phyloP scores from a whole-genome alignment of 2,888 invertebrate genomes.

The Cylloceria caligata region DNA sequence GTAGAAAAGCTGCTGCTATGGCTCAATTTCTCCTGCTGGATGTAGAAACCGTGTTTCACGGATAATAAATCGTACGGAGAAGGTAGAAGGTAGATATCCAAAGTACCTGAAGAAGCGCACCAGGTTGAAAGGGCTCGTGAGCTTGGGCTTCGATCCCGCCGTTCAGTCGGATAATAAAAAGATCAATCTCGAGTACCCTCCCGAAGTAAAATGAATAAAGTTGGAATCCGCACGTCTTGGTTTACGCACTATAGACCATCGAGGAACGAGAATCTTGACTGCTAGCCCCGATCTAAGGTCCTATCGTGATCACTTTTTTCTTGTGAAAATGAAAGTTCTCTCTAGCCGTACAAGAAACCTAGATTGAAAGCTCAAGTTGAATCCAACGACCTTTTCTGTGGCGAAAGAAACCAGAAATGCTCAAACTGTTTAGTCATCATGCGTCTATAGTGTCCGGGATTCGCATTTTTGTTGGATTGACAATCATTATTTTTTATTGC shows the following conservation, averaged over 20 bases:
- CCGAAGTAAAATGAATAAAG: conserved; percentile 38
- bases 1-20: not conserved
- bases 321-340: not conserved
- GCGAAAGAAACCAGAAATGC: not conserved
- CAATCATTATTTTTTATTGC: no score
- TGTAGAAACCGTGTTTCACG: conserved; percentile 2
- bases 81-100: conserved; percentile 20
- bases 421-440: not conserved
- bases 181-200: conserved; percentile 27
- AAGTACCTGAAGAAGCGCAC: conserved; percentile 18
- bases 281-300: not conserved
- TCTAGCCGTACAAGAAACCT: not conserved
- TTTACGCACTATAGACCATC: conserved; percentile 13
- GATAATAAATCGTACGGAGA: conserved; percentile 34
- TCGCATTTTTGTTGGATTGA: no score
- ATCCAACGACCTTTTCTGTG: not conserved
- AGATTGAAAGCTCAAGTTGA: not conserved
- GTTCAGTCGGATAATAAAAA: conserved; percentile 29
- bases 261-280: conserved; percentile 3
- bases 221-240: conserved; percentile 26
- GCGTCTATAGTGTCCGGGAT: no score
- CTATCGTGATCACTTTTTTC: conserved; percentile 10
- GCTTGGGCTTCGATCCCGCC: not conserved
- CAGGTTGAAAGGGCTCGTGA: conserved; percentile 4
- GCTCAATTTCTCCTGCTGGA: not conserved